Evolutionary conservation across 2,888 invertebrate genomes (phyloP).

Genomic region (Netelia fuscicornis): DNA sequence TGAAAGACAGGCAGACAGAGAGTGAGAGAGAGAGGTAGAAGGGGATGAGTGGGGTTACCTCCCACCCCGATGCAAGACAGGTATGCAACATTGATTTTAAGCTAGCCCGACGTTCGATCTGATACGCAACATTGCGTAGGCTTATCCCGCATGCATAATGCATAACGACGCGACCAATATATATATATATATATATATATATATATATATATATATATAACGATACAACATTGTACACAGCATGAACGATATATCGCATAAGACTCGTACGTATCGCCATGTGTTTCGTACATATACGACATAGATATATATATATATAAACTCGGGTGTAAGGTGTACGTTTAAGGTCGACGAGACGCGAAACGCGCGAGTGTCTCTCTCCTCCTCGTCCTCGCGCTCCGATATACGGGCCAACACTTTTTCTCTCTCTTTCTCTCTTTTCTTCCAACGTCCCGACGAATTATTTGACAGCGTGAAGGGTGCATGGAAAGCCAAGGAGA

Average conservation of each 20-base stretch:
- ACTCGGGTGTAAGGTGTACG: slow-evolving; percentile 28
- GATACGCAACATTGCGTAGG: slow-evolving; percentile 75
- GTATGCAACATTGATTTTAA: slow-evolving; percentile 76
- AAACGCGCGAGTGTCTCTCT: slow-evolving; percentile 38
- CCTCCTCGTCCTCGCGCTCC: slow-evolving; percentile 21
- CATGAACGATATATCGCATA: slow-evolving; percentile 60
- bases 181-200: slow-evolving; percentile 50
- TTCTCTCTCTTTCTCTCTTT: slow-evolving; percentile 14
- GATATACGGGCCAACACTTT: slow-evolving; percentile 31
- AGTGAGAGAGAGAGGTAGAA: neutral
- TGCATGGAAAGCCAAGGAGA: slow-evolving; percentile 23
- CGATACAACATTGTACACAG: neutral
- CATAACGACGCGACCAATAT: slow-evolving; percentile 63
- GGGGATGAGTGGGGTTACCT: slow-evolving; percentile 17
- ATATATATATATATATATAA: slow-evolving; percentile 52
- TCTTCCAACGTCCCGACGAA: slow-evolving; percentile 53
- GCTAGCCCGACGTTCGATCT: slow-evolving; percentile 76
- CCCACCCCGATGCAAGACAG: neutral
- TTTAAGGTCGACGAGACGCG: slow-evolving; percentile 4
- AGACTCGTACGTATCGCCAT: slow-evolving; percentile 46
- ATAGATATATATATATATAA: slow-evolving; percentile 3
- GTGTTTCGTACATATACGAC: neutral
- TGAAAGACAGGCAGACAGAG: neutral
- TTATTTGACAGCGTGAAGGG: slow-evolving; percentile 58
- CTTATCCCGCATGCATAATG: slow-evolving; percentile 68